phyloP scores from a whole-genome alignment of 2,888 invertebrate species.

The Drosophila villosipedis region DNA sequence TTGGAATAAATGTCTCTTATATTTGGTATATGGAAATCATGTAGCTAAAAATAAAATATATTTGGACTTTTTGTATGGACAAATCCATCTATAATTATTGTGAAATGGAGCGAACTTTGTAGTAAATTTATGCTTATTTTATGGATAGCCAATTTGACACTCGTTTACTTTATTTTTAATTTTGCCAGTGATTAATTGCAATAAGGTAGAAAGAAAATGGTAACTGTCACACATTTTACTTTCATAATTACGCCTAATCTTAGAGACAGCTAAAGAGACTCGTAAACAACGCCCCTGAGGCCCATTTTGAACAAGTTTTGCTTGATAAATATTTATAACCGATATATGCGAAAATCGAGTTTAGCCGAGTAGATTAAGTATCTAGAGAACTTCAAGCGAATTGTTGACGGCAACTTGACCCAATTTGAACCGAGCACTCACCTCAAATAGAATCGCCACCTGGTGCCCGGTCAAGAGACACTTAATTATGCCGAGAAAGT shows the following conservation, averaged over 20 bases:
- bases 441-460: conserved; percentile 55
- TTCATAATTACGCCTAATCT: conserved; percentile 34
- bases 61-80: not conserved
- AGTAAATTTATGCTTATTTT: not conserved
- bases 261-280: conserved; percentile 1
- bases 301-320: conserved; percentile 20
- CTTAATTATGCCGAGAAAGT: conserved; percentile 66
- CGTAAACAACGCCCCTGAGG: conserved; percentile 23
- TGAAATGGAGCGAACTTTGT: not conserved
- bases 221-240: conserved; percentile 30
- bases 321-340: conserved; percentile 60
- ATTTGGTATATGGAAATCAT: not conserved
- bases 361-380: conserved; percentile 32
- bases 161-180: conserved; percentile 11
- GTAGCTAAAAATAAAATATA: not conserved
- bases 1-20: not conserved
- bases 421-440: conserved; percentile 46
- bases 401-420: conserved; percentile 58
- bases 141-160: not conserved
- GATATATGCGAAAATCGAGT: conserved; percentile 44
- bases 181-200: conserved; percentile 10
- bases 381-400: conserved; percentile 29
- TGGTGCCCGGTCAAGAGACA: conserved; percentile 63
- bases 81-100: not conserved
- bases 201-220: conserved; percentile 24